Base-by-base conservation (phyloP, 1,140 invertebrate species). In the Littorina saxatilis region DNA sequence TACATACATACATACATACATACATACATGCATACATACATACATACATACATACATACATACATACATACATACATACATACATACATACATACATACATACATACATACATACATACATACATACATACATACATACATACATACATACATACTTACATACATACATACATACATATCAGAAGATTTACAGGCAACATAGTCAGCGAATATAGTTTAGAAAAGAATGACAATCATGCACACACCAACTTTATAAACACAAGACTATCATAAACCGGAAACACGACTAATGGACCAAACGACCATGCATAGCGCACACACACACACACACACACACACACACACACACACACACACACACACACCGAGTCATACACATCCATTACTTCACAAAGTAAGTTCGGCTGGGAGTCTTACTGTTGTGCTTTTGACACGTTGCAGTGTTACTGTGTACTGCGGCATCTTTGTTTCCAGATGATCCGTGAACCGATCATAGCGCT, bases 141-240 rank as follows among this genome's bases (percentile, higher is more conserved):
- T n/a, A 73, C 37, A 39, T n/a, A 73, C 70, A 73, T 13, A 73
- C 70, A 73, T n/a, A 73, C 27, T 11, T 13, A 35, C 70, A 73
- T n/a, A 35, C 63, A 68, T 68, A 68, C 63, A 68, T 27, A 68
- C 11, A 9, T 68, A 27, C 9, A 68, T 20, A 20, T 52, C 47
- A 52, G 47, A 52, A 15, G 47, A 52, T 52, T 20, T 52, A 15
- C 27, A 68, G 15, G 35, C n/a, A n/a, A n/a, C n/a, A n/a, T n/a
- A n/a, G n/a, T n/a, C n/a, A n/a, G n/a, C n/a, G n/a, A n/a, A n/a
- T n/a, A 75, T 37, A 47, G 15, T 75, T 27, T 47, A 0, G 37
- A 20, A 20, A 40, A 47, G 27, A 29, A 47, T 39, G 9, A 39
- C 17, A 40, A 47, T 47, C 27, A 37, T 20, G 27, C 68, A 72